phyloP scores from a whole-genome alignment of 2,113 vertebrate species.

The Cygnus buccinator region DNA sequence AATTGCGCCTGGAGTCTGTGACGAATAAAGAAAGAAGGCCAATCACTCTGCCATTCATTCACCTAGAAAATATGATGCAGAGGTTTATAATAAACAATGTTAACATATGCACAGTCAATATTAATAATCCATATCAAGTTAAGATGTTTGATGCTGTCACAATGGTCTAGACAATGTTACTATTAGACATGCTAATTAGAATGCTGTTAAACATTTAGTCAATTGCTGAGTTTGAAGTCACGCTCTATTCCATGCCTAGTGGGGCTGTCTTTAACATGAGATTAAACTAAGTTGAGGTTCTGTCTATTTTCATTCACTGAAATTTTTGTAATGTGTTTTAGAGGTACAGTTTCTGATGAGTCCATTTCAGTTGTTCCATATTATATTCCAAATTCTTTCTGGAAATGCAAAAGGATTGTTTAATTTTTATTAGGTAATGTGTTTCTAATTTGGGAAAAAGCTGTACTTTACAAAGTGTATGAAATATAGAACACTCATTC shows the following conservation, averaged over 20 bases:
- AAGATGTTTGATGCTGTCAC: not conserved
- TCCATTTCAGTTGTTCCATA: not conserved
- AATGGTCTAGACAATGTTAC: not conserved
- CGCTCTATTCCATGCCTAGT: not conserved
- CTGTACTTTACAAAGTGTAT: not conserved
- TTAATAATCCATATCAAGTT: not conserved
- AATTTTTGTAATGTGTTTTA: not conserved
- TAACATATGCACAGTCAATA: not conserved
- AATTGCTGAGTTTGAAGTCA: not conserved
- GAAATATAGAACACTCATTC: not conserved
- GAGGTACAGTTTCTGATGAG: not conserved
- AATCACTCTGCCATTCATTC: slow-evolving; percentile 90
- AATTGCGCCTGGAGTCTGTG: slow-evolving; percentile 87
- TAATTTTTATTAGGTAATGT: not conserved
- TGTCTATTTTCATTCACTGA: not conserved
- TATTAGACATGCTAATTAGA: not conserved
- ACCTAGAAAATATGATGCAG: slow-evolving; percentile 66
- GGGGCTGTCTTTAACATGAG: not conserved
- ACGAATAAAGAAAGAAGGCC: slow-evolving; percentile 84
- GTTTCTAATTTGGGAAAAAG: not conserved
- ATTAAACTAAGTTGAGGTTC: not conserved
- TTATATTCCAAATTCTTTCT: not conserved
- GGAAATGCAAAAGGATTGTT: not conserved
- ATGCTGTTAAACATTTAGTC: not conserved
- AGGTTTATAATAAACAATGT: not conserved